Base-by-base conservation (phyloP, 2,113 vertebrate species). In the Neofelis nebulosa region DNA sequence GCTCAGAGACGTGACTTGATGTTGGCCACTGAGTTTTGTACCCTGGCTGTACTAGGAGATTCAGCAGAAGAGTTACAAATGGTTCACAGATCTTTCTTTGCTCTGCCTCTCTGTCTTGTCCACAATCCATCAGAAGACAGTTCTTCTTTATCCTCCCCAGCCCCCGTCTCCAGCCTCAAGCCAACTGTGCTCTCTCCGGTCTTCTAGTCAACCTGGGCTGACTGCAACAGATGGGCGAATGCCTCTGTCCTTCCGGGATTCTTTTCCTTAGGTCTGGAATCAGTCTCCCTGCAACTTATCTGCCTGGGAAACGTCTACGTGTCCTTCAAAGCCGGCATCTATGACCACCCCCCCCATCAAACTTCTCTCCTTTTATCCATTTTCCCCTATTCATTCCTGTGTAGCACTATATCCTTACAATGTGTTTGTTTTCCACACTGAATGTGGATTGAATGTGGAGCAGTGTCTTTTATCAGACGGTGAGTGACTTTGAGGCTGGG, bases 181-280 rank as follows among this genome's bases (percentile, higher is more conserved):
- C 25, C 55, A 61, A 5, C 3, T 0, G 10, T 21, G 5, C 63
- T 23, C 57, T 33, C 29, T 29, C 16, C 9, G 2, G 36, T 23
- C 45, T 66, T 69, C 33, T 12, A 10, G 71, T 8, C 57, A 68
- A 12, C 38, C 4, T 19, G 52, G 4, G 8, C 13, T 41, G 50
- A 23, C 12, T 18, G 2, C 0, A 5, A 4, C 66, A 13, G 31
- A 21, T 2, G 19, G 36, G 31, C 65, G 2, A 6, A 36, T 7
- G 36, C 9, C 33, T 18, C 61, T 29, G 21, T 21, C 21, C 85
- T 45, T 48, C 25, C 2, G 4, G 33, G 5, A 38, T 5, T 21
- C 50, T 66, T 11, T 8, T 5, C 48, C 38, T 50, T 7, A 1
- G 0, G 6, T 41, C 33, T 63, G 48, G 15, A 50, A 36, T 11